Evolutionary conservation across 2,113 vertebrate species (phyloP).

Genomic region (Campylomormyrus numenius): DNA sequence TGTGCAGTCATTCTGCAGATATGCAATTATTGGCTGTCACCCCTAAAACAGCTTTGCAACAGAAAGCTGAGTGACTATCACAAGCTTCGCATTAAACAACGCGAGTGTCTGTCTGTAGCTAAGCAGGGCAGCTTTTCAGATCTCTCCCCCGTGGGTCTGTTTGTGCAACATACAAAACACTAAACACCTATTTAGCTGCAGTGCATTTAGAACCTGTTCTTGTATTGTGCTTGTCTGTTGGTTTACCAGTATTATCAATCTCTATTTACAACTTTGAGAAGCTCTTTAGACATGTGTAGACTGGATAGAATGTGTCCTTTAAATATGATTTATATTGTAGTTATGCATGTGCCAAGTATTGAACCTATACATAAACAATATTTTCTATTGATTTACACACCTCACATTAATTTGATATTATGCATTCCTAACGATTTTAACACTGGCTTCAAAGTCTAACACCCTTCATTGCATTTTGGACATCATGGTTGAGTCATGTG

Average conservation of each 20-base stretch:
- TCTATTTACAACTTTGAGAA: background rate
- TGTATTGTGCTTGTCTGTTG: background rate
- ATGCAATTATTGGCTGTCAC: slow-evolving; percentile 31
- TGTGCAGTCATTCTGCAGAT: slow-evolving; percentile 26
- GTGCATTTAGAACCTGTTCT: background rate
- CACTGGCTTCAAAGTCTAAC: background rate
- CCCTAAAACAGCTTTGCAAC: slow-evolving; percentile 19
- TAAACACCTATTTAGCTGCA: background rate
- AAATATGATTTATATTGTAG: background rate
- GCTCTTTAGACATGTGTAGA: background rate
- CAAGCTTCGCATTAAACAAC: background rate
- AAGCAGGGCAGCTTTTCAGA: background rate
- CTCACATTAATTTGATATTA: background rate
- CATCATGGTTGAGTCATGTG: background rate
- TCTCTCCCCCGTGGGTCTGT: background rate
- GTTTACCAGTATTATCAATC: background rate
- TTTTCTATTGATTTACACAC: background rate
- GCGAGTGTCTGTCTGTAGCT: background rate
- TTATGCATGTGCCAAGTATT: background rate
- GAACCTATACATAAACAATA: background rate
- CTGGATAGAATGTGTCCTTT: background rate
- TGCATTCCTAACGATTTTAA: background rate
- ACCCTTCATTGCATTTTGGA: background rate
- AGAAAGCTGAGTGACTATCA: background rate
- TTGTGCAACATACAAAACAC: background rate